These are phyloP conservation scores for Amblyopsis rosae DNA, from an alignment of 2,113 vertebrate species.

Conservation along the genomic window DNA sequence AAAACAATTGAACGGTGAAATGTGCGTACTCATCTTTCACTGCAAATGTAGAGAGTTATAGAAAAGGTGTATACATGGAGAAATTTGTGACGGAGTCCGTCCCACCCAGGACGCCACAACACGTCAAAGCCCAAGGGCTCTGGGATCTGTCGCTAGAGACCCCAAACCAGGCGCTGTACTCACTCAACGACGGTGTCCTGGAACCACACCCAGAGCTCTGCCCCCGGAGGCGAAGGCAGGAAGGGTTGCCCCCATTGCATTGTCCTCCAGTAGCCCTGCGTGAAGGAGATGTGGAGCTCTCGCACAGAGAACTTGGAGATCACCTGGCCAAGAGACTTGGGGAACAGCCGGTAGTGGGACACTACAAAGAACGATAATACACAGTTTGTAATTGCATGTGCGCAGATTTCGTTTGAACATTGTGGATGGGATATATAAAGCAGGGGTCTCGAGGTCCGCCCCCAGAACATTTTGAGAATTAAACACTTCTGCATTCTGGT, in stretches of 20 bases:
- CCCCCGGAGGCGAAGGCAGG: slow-evolving; percentile 85
- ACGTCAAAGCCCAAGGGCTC: not conserved
- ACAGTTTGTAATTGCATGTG: not conserved
- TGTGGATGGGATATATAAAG: no score
- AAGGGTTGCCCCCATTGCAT: slow-evolving; percentile 91
- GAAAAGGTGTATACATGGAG: no score
- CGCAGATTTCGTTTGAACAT: no score
- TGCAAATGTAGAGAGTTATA: no score
- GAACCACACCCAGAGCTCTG: slow-evolving; percentile 94
- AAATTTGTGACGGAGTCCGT: no score
- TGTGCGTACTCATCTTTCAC: no score
- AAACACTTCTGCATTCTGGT: no score
- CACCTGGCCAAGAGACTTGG: slow-evolving; percentile 92
- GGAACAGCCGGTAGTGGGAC: slow-evolving; percentile 95
- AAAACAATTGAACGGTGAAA: no score
- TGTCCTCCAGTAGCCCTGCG: slow-evolving; percentile 91
- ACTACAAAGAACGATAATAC: slow-evolving; percentile 64
- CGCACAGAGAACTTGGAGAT: slow-evolving; percentile 90
- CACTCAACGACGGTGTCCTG: slow-evolving; percentile 89
- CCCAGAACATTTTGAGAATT: no score
- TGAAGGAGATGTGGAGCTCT: slow-evolving; percentile 91
- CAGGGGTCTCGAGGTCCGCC: no score
- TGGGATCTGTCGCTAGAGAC: not conserved
- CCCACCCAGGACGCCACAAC: not conserved
- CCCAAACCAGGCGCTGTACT: slow-evolving; percentile 61